These are phyloP conservation scores for Muscicapa striata DNA, from an alignment of 2,797 vertebrate species.

Conservation along the genomic window DNA sequence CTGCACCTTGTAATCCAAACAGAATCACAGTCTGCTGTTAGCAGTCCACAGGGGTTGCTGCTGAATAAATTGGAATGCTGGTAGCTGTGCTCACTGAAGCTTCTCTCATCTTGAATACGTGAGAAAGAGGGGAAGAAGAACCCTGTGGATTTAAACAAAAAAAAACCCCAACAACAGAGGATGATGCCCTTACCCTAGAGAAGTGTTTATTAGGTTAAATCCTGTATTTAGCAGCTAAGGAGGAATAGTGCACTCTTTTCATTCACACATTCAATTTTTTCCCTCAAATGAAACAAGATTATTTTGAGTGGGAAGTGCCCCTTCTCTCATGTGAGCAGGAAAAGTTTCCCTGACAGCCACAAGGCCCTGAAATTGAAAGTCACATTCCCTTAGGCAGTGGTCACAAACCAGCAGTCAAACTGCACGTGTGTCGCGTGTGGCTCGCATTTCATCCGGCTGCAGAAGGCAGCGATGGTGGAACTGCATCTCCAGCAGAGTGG, in stretches of 20 bases:
- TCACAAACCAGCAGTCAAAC: not conserved
- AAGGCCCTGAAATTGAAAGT: not conserved
- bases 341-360: not conserved
- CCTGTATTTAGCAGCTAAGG: not conserved
- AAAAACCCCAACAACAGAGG: not conserved
- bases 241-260: not conserved
- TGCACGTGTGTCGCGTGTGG: not conserved
- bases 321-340: not conserved
- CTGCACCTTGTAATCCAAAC: conserved; percentile 39
- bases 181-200: not conserved
- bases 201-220: not conserved
- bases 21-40: not conserved
- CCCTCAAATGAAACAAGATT: not conserved
- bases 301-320: not conserved
- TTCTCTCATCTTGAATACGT: not conserved
- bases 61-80: conserved; percentile 56
- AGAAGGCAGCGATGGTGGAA: not conserved
- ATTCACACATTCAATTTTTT: not conserved
- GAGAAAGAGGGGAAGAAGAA: not conserved
- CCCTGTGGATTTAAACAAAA: not conserved
- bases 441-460: not conserved
- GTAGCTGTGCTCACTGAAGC: conserved; percentile 42
- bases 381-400: not conserved
- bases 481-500: not conserved
- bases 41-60: conserved; percentile 34